Evolutionary conservation across 2,797 vertebrate genomes (phyloP), one percentile per base, ranked within the genome.

Genomic region (Cyclopterus lumpus): DNA sequence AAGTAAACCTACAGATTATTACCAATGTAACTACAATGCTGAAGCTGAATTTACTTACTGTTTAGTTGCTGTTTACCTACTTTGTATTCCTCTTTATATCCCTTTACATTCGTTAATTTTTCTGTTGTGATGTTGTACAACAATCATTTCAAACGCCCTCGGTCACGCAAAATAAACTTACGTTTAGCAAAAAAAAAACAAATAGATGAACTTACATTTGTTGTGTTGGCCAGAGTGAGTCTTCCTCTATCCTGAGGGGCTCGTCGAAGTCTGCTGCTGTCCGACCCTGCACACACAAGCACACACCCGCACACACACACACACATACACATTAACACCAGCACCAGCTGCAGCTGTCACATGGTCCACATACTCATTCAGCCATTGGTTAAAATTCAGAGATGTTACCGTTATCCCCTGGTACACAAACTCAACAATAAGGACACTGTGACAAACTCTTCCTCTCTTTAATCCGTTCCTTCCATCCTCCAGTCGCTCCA

Each of bases 181-280:
- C 3, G n/a, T n/a, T 49, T 4, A 53, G 12, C 5, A 10, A 22
- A 14, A 4, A 9, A 18, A 0, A 18, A 8, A 51, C 0, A 36
- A 3, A 42, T 0, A 2, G 5, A 64, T 15, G 8, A 61, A 95
- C 96, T 93, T 83, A 97, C 97, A 89, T 90, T 77, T 93, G 94
- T 16, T 95, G 94, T 0, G 93, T 69, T 16, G 88, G 89, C 97
- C 97, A 98, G 85, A 93, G 94, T 0, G 89, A 20, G 48, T 98
- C 97, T 91, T 99, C 97, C 85, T 98, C 97, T 95, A 98, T 99
- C 91, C 97, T 95, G 75, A 99, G 79, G 0, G 96, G 94, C 75
- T 99, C 97, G 82, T 97, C 96, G 72, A 96, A 97, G 80, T 96
- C 95, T 24, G 92, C 93, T 64, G 93, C 82, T 70, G 91, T 75